phyloP scores from a whole-genome alignment of 2,888 invertebrate genomes.

The Eristalis tenax region DNA sequence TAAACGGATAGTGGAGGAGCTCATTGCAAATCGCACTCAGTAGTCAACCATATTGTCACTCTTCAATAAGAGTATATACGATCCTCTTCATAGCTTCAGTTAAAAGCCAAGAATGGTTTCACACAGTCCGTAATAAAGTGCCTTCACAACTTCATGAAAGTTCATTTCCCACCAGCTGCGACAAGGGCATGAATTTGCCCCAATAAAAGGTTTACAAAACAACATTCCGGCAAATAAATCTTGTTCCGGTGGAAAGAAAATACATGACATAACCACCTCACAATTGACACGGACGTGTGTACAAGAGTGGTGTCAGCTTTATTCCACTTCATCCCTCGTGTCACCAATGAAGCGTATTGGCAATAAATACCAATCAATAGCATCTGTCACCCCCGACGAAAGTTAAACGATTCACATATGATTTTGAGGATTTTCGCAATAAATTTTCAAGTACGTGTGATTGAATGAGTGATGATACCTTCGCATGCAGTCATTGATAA shows the following conservation, averaged over 20 bases:
- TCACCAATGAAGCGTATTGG: conserved; percentile 58
- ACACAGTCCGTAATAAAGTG: conserved; percentile 10
- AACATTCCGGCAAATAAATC: conserved; percentile 66
- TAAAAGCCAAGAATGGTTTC: conserved; percentile 20
- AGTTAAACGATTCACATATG: conserved; percentile 74
- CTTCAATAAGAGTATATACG: conserved; percentile 25
- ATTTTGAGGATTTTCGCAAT: conserved; percentile 73
- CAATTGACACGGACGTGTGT: conserved; percentile 41
- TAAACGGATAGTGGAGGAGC: conserved; percentile 1
- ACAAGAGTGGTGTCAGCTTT: conserved; percentile 20
- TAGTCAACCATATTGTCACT: conserved; percentile 41
- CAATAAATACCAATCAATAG: conserved; percentile 81
- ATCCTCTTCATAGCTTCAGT: conserved; percentile 51
- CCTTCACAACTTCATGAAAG: conserved; percentile 63
- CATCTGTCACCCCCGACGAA: conserved; percentile 76
- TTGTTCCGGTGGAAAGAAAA: conserved; percentile 43
- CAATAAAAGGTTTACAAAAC: conserved; percentile 61
- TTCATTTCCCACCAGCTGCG: conserved; percentile 62
- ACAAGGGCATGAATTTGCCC: conserved; percentile 49
- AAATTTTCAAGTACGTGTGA: conserved; percentile 66
- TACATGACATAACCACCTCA: conserved; percentile 56
- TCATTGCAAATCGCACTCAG: conserved; percentile 50
- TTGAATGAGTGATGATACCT: conserved; percentile 24
- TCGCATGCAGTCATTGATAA: conserved; percentile 6
- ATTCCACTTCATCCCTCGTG: conserved; percentile 59